Evolutionary conservation across 2,888 invertebrate species (phyloP).

Genomic region (Caenorhabditis panamensis): DNA sequence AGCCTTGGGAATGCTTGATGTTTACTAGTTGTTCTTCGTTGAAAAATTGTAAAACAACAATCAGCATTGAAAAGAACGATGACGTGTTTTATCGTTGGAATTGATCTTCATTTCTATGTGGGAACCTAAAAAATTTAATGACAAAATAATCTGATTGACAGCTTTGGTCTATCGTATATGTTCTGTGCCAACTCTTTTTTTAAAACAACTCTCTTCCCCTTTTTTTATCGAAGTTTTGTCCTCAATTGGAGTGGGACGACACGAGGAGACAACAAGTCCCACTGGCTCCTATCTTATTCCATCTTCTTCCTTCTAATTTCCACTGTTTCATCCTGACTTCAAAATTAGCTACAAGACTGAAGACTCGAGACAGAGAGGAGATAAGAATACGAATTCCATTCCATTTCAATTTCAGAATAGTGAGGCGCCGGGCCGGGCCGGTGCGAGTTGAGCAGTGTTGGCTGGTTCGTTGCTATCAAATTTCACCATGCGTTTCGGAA

Average conservation of each 20-base stretch:
- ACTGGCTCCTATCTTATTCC: conserved; percentile 14
- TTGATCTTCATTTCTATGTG: too few species aligned
- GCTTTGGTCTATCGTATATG: neutral
- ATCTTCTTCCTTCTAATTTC: conserved; percentile 27
- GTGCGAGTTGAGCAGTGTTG: neutral
- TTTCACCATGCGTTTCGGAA: conserved; percentile 57
- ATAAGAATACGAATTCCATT: neutral
- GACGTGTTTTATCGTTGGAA: too few species aligned
- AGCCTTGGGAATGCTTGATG: too few species aligned
- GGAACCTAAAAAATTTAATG: too few species aligned
- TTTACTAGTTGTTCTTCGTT: too few species aligned
- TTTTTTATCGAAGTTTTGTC: conserved; percentile 24
- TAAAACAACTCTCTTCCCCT: conserved; percentile 22
- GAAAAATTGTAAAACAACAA: too few species aligned
- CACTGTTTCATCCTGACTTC: conserved; percentile 24
- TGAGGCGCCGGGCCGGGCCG: neutral
- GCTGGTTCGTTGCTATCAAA: conserved; percentile 35
- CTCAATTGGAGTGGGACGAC: conserved; percentile 14
- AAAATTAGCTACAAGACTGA: conserved; percentile 6
- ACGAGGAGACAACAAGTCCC: conserved; percentile 5
- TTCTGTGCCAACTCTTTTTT: conserved; percentile 16
- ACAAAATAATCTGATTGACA: conserved; percentile 36
- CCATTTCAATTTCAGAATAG: conserved; percentile 52
- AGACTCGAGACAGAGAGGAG: neutral
- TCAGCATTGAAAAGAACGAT: too few species aligned